These are phyloP conservation scores for Gymnoscopelus braueri DNA, from an alignment of 2,797 vertebrate genomes.

Conservation along the genomic window DNA sequence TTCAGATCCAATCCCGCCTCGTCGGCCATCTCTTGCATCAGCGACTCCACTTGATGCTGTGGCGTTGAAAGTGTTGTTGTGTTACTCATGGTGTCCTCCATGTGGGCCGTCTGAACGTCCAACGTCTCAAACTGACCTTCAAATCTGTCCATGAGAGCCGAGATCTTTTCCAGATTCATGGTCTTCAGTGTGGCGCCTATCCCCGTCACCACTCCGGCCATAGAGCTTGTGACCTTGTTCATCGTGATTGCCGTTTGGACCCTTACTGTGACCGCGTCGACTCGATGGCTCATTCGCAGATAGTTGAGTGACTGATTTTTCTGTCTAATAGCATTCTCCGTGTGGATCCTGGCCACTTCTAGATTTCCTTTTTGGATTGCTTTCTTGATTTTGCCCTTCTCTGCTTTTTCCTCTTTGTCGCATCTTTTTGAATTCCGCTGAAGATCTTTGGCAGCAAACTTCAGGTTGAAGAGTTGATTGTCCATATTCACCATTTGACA, in stretches of 20 bases:
- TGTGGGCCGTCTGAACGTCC: slow-evolving; percentile 95
- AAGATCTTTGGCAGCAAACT: slow-evolving; percentile 85
- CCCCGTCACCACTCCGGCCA: slow-evolving; percentile 96
- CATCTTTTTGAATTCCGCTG: slow-evolving; percentile 84
- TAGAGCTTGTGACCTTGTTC: slow-evolving; percentile 92
- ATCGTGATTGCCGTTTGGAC: slow-evolving; percentile 97
- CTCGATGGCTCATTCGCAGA: slow-evolving; percentile 94
- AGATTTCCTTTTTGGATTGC: slow-evolving; percentile 96
- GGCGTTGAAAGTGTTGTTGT: slow-evolving; percentile 96
- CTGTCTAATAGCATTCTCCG: slow-evolving; percentile 88
- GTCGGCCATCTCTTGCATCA: slow-evolving; percentile 94
- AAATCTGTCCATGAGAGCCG: slow-evolving; percentile 93
- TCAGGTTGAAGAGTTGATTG: slow-evolving; percentile 84
- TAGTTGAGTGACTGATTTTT: slow-evolving; percentile 93
- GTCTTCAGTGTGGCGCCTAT: slow-evolving; percentile 93
- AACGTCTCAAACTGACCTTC: slow-evolving; percentile 95
- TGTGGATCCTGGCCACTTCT: slow-evolving; percentile 96
- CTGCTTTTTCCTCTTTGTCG: slow-evolving; percentile 85
- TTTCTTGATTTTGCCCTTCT: slow-evolving; percentile 86
- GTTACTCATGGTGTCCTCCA: slow-evolving; percentile 98
- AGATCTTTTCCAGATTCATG: slow-evolving; percentile 99
- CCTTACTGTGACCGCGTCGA: slow-evolving; percentile 93
- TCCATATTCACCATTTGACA: neutral
- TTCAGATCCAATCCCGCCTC: slow-evolving; percentile 98
- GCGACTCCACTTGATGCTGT: slow-evolving; percentile 35